A percentile compares a stretch with the other conserved stretches of the same genome.
phyloP scores from a whole-genome alignment of 2,888 invertebrate genomes.

The Cantharis nigra region DNA sequence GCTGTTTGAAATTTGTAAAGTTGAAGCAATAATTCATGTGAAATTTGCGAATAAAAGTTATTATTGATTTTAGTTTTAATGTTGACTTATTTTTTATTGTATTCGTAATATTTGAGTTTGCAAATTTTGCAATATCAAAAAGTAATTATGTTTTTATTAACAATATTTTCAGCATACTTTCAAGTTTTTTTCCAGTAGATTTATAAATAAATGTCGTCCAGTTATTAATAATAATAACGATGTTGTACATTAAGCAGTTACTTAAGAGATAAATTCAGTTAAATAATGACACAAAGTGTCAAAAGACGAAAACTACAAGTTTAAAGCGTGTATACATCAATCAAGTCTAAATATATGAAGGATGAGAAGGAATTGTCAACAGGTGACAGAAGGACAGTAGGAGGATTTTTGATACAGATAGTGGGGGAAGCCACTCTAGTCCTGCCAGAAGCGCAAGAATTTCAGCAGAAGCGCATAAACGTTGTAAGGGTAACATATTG shows the following conservation, averaged over 20 bases:
- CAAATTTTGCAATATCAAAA: not conserved
- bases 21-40: no score
- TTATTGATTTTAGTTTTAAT: no score
- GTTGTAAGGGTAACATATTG: slow-evolving; percentile 19
- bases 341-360: slow-evolving; percentile 22
- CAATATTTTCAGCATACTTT: no score
- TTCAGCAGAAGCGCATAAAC: slow-evolving; percentile 29
- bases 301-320: not conserved
- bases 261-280: slow-evolving; percentile 9
- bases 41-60: no score
- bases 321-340: slow-evolving; percentile 6
- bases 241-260: not conserved
- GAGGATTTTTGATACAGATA: slow-evolving; percentile 33
- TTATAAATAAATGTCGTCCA: not conserved
- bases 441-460: slow-evolving; percentile 26
- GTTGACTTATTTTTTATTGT: no score
- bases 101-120: no score
- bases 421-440: slow-evolving; percentile 31
- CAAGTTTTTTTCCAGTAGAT: not conserved
- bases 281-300: slow-evolving; percentile 5
- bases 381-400: slow-evolving; percentile 40
- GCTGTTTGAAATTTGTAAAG: no score
- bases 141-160: not conserved
- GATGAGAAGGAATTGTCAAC: slow-evolving; percentile 41
- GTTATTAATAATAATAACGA: not conserved